phyloP scores from a whole-genome alignment of 2,113 vertebrate species.

The Scomber colias region DNA sequence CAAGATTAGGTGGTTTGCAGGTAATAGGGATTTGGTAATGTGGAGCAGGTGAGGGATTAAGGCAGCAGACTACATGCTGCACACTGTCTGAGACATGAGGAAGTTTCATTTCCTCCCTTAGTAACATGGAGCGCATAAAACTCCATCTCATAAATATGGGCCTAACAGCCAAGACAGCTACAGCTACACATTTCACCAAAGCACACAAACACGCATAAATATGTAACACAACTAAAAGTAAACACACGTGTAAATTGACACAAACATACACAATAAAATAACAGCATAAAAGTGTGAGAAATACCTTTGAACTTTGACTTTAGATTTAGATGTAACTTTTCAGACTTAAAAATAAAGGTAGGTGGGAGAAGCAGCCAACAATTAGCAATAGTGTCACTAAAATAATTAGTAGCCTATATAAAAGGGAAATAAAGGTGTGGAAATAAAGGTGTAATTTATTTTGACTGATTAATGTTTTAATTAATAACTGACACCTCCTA shows the following conservation, averaged over 20 bases:
- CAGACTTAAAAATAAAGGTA: slow-evolving; percentile 6
- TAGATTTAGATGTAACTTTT: background rate
- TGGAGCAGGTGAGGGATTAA: slow-evolving; percentile 85
- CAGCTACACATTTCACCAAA: slow-evolving; percentile 51
- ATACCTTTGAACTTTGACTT: background rate
- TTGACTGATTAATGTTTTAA: slow-evolving; percentile 23
- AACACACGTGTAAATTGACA: slow-evolving; percentile 1
- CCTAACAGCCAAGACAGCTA: slow-evolving; percentile 62
- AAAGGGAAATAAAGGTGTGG: slow-evolving; percentile 6
- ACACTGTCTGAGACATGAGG: slow-evolving; percentile 76
- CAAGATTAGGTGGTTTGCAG: slow-evolving; percentile 76
- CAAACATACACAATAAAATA: slow-evolving; percentile 15
- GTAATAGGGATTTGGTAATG: slow-evolving; percentile 82
- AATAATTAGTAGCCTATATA: slow-evolving; percentile 4
- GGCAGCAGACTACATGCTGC: slow-evolving; percentile 72
- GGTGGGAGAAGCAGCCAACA: slow-evolving; percentile 15
- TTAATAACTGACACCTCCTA: slow-evolving; percentile 48
- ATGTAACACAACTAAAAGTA: slow-evolving; percentile 24
- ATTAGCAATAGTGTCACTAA: background rate
- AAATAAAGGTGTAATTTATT: slow-evolving; percentile 17
- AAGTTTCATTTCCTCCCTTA: slow-evolving; percentile 86
- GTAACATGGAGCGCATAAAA: slow-evolving; percentile 80
- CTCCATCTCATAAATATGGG: slow-evolving; percentile 79
- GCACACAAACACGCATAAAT: slow-evolving; percentile 23
- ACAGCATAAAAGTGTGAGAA: background rate